Evolutionary conservation across 1,140 invertebrate species (phyloP), one percentile per base, ranked within the genome.

Genomic region (Aculops lycopersici): DNA sequence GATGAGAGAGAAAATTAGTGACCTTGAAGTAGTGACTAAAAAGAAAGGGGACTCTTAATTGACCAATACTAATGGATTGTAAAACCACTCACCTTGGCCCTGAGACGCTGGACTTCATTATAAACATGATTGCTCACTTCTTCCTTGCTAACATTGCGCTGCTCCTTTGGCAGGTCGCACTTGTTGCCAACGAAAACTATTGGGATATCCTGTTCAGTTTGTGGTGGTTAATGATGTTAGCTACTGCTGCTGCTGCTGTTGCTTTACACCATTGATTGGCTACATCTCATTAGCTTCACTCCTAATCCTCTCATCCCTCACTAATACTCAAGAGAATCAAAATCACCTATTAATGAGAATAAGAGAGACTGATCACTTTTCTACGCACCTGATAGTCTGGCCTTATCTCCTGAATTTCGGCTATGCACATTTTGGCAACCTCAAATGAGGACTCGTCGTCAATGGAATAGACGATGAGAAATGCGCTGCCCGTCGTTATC

Each of bases 171-270:
- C 21, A 78, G 51, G 51, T 81, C 77, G 17, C 68, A 57, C 57
- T 80, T 81, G 57, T 80, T 79, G 14, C 75, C 76, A 3, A 74
- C 73, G 39, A 83, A 65, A 16, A 80, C 73, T 48, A 78, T 77
- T 3, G 77, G 76, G 40, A 80, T 68, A 45, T 78, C 73, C 62
- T 77, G 61, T 41, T 40, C 4, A 41, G 4, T n/a, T n/a, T n/a
- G n/a, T n/a, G n/a, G n/a, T n/a, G n/a, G n/a, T n/a, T n/a, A n/a
- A n/a, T n/a, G n/a, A n/a, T n/a, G n/a, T n/a, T n/a, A n/a, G n/a
- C n/a, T n/a, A n/a, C n/a, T n/a, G n/a, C n/a, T n/a, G n/a, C n/a
- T n/a, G n/a, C n/a, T n/a, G n/a, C n/a, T n/a, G n/a, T n/a, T n/a
- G n/a, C n/a, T n/a, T n/a, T n/a, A n/a, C n/a, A n/a, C n/a, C n/a